Evolutionary conservation across 2,797 vertebrate genomes (phyloP).

Genomic region (Pelodytes ibericus): DNA sequence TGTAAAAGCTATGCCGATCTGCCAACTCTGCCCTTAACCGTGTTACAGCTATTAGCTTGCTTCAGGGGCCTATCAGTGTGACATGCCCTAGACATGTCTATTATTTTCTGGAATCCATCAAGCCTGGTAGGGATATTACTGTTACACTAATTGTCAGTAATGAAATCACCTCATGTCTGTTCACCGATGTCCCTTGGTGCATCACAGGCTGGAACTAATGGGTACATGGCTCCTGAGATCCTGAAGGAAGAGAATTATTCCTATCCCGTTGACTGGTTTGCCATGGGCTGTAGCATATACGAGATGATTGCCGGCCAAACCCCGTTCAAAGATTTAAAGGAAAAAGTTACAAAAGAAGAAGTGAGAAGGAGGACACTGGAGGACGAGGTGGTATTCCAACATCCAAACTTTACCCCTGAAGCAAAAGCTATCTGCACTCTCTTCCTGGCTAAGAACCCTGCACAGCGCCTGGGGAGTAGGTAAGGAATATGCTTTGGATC

Average conservation of each 20-base stretch:
- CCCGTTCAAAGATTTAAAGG: constrained; percentile 89
- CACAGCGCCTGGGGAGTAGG: constrained; percentile 88
- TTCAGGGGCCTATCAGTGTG: too few species aligned
- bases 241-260: constrained; percentile 83
- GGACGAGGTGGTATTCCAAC: constrained; percentile 85
- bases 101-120: too few species aligned
- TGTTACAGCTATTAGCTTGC: too few species aligned
- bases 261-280: constrained; percentile 94
- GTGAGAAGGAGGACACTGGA: constrained; percentile 86
- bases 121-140: too few species aligned
- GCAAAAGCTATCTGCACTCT: constrained; percentile 84
- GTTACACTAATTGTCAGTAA: neutral
- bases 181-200: constrained; percentile 5
- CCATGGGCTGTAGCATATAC: constrained; percentile 91
- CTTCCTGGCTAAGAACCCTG: constrained; percentile 87
- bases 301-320: constrained; percentile 93
- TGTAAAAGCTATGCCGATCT: too few species aligned
- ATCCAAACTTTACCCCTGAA: constrained; percentile 81
- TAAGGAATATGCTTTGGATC: too few species aligned
- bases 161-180: neutral
- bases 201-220: constrained; percentile 87
- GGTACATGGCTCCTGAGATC: constrained; percentile 94
- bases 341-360: constrained; percentile 89
- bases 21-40: too few species aligned
- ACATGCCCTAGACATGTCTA: too few species aligned